phyloP scores from a whole-genome alignment of 1,140 invertebrate species.

The Phthorimaea operculella region DNA sequence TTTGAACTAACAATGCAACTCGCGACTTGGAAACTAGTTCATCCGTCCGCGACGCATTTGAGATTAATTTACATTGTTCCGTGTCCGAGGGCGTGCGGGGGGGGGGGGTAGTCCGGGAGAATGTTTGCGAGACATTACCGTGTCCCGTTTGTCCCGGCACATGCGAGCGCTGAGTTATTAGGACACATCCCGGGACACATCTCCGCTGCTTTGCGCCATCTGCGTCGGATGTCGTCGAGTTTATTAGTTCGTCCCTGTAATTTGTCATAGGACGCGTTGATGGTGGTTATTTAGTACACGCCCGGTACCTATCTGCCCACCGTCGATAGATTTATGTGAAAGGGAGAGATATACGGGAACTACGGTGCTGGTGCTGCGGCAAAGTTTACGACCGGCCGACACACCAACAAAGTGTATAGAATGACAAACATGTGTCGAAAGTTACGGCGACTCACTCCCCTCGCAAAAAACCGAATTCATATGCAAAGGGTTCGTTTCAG shows the following conservation, averaged over 20 bases:
- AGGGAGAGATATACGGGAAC: conserved; percentile 15
- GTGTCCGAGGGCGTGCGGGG: not conserved
- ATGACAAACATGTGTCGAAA: conserved; percentile 1
- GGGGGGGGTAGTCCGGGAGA: conserved; percentile 7
- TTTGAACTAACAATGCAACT: conserved; percentile 1
- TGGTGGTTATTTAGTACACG: conserved; percentile 42
- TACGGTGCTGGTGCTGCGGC: not conserved
- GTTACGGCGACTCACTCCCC: not conserved
- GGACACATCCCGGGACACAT: conserved; percentile 21
- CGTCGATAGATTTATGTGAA: conserved; percentile 41
- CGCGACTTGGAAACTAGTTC: conserved; percentile 1
- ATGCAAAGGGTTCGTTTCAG: not conserved
- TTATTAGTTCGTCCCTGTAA: conserved; percentile 40
- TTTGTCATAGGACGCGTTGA: conserved; percentile 49
- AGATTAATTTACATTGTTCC: not conserved
- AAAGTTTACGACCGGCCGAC: not conserved
- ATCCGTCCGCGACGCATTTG: not conserved
- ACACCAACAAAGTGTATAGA: not conserved
- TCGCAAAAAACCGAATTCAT: not conserved
- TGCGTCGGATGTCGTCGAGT: conserved; percentile 11
- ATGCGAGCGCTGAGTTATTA: conserved; percentile 30
- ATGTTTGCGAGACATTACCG: conserved; percentile 36
- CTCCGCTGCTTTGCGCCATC: not conserved
- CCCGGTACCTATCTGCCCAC: conserved; percentile 14
- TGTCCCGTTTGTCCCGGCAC: conserved; percentile 1